These are phyloP conservation scores for Zoanthus gigantus DNA, from an alignment of 92 coral and sea anemone species.

Conservation along the genomic window DNA sequence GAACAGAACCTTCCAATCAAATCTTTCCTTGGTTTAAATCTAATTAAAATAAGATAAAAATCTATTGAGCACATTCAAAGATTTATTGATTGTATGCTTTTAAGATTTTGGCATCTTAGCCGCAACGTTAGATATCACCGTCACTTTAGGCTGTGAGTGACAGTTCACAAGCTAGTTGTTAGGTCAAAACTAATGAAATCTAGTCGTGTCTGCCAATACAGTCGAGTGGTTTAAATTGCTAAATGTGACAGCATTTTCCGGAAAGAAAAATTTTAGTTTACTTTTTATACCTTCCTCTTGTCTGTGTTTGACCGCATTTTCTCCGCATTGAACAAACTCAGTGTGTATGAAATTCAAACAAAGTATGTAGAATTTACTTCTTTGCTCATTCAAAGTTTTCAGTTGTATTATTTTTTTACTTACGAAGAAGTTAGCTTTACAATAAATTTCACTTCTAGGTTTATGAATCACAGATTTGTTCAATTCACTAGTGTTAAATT, in stretches of 20 bases:
- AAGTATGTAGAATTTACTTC: too few relatives aligned
- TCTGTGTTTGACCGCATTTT: not conserved
- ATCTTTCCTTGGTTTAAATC: not conserved
- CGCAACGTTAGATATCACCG: not conserved
- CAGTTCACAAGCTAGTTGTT: not conserved
- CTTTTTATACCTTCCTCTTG: not conserved
- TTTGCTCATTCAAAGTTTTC: too few relatives aligned
- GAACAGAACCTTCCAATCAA: not conserved
- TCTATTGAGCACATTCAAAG: not conserved
- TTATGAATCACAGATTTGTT: too few relatives aligned
- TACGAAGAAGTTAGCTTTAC: too few relatives aligned
- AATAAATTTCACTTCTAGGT: too few relatives aligned
- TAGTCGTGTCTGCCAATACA: not conserved
- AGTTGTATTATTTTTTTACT: too few relatives aligned
- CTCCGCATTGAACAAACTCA: not conserved
- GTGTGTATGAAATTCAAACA: too few relatives aligned
- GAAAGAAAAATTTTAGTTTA: not conserved
- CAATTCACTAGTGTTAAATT: too few relatives aligned
- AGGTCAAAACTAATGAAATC: not conserved
- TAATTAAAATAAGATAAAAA: not conserved
- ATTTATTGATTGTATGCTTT: not conserved
- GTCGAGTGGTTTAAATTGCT: not conserved
- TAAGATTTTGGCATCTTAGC: not conserved
- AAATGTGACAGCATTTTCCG: not conserved
- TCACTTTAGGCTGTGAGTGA: not conserved